phyloP scores from a whole-genome alignment of 2,888 invertebrate genomes.

The Parapristionchus giblindavisi region DNA sequence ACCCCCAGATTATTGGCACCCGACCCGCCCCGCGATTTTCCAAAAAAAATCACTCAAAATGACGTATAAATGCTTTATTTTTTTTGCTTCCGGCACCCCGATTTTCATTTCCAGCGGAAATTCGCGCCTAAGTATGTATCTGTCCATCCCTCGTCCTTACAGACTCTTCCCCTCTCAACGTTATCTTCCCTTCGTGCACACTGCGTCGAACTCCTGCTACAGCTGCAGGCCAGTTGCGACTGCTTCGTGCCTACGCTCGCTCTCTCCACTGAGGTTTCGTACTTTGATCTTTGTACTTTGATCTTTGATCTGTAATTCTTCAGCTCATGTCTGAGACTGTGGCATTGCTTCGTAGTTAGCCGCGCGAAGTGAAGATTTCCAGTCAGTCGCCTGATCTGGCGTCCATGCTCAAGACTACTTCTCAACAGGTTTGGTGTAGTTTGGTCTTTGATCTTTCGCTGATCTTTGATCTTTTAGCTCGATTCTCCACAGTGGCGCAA shows the following conservation, averaged over 20 bases:
- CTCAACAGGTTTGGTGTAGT: slow-evolving; percentile 25
- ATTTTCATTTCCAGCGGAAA: too few species aligned
- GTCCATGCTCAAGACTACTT: slow-evolving; percentile 11
- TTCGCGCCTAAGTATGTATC: too few species aligned
- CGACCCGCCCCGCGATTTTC: too few species aligned
- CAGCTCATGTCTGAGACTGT: slow-evolving; percentile 51
- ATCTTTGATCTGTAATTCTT: slow-evolving; percentile 36
- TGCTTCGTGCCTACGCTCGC: slow-evolving; percentile 62
- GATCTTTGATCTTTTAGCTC: not conserved
- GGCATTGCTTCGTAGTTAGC: slow-evolving; percentile 49
- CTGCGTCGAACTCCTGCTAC: slow-evolving; percentile 83
- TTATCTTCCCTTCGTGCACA: slow-evolving; percentile 94
- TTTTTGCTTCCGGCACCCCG: too few species aligned
- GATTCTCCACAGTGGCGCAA: slow-evolving; percentile 34
- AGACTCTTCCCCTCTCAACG: slow-evolving; percentile 89
- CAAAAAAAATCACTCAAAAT: too few species aligned
- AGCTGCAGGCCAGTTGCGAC: slow-evolving; percentile 73
- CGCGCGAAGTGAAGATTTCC: slow-evolving; percentile 35
- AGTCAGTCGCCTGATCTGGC: slow-evolving; percentile 25
- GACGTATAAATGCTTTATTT: too few species aligned
- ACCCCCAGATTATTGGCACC: too few species aligned
- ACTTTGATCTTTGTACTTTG: not conserved
- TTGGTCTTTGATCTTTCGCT: not conserved
- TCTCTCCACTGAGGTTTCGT: slow-evolving; percentile 48
- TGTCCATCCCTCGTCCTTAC: slow-evolving; percentile 39